Conservation (phyloP, 2,888 invertebrate species). For the Electrophaes corylata region DNA sequence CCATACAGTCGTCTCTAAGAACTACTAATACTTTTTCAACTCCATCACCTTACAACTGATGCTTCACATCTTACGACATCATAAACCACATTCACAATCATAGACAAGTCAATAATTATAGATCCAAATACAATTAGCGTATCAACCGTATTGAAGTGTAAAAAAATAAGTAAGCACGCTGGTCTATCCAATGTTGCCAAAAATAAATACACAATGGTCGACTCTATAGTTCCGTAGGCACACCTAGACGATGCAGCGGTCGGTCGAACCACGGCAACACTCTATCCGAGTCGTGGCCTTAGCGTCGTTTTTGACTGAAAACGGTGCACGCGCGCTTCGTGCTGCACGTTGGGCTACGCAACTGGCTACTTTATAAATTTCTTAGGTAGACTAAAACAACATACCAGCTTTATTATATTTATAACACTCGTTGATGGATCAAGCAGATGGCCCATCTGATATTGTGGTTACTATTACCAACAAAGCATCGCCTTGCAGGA, state of each 20-base stretch:
- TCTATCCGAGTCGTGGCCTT: conserved; percentile 72
- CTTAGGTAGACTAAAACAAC: too few species aligned
- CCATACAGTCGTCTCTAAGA: conserved; percentile 50
- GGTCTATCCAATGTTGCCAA: background rate
- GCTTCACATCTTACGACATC: background rate
- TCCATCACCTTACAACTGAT: background rate
- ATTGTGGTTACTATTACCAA: too few species aligned
- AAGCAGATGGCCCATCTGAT: too few species aligned
- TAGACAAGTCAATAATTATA: background rate
- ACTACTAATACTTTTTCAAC: background rate
- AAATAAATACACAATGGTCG: background rate
- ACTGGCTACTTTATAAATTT: background rate
- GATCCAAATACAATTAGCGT: background rate
- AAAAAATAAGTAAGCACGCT: background rate
- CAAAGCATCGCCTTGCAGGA: too few species aligned
- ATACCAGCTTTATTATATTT: too few species aligned
- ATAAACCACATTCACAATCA: background rate
- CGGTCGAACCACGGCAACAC: conserved; percentile 70
- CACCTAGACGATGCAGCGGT: conserved; percentile 60
- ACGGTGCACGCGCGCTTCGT: conserved; percentile 78
- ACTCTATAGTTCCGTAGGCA: conserved; percentile 54
- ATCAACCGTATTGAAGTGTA: background rate
- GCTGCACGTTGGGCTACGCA: conserved; percentile 56
- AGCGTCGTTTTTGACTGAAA: conserved; percentile 81
- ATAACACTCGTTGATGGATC: too few species aligned